Base-by-base conservation (phyloP, 2,888 invertebrate genomes). In the Mesorhabditis sp. region DNA sequence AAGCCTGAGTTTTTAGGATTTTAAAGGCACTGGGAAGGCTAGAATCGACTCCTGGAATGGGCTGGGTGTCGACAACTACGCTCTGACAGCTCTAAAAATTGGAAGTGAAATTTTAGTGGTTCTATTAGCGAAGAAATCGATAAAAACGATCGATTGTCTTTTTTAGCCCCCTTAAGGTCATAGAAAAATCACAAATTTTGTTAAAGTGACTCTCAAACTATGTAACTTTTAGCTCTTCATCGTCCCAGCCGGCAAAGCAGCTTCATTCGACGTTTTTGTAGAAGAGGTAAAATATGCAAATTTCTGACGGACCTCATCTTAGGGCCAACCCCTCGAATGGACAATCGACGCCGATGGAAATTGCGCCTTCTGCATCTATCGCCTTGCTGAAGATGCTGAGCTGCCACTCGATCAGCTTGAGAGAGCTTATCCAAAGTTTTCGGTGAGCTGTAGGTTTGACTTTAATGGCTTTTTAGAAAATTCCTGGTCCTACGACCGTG, bases 401-500 rank as follows among this genome's bases (percentile, higher is more conserved):
- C 70, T 68, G 7, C 77, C 80, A 62, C 42, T 72, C 4, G 64
- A 41, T 7, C 72, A 72, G 41, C 75, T 76, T 73, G 72, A 73
- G 45, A 71, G 79, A 44, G 78, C 80, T 6, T 84, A 84, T 67
- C 84, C 84, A 1, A 65, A 79, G n/a, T 82, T 84, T 72, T 80
- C 79, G 67, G 84, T 82, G 69, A 69, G 75, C 71, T 66, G 44
- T 50, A 50, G n/a, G 7, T 50, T 10, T 50, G 10, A 2, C n/a
- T 50, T 45, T 41, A 70, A 42, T 28, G 10, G 15, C 15, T 61
- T 62, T 83, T 71, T 73, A 83, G 83, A 84, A 83, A 70, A 80
- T 83, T 42, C 83, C 83, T 4, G 83, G 83, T 13, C 83, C 83
- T 2, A 83, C 83, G 2, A 70, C 77, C 41, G 83, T 84, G 4